phyloP scores from a whole-genome alignment of 2,113 vertebrate genomes.

The Laticauda colubrina region DNA sequence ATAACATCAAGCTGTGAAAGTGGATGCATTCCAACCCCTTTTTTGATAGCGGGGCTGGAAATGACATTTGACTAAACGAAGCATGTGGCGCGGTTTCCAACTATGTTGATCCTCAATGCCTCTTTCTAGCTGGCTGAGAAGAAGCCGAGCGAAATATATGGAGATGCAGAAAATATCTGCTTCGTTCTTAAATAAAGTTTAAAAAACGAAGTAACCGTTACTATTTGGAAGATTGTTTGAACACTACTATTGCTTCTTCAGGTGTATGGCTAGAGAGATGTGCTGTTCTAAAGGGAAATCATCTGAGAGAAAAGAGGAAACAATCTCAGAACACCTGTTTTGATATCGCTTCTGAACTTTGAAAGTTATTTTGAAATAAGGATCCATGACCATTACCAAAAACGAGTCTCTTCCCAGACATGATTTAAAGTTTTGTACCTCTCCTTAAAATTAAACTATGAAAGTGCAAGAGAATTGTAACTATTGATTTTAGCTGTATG shows the following conservation, averaged over 20 bases:
- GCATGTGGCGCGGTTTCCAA: background rate
- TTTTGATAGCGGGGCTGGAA: conserved; percentile 55
- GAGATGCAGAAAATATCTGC: background rate
- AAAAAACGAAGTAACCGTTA: background rate
- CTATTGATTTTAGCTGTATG: background rate
- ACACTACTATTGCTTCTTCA: background rate
- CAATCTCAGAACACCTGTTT: background rate
- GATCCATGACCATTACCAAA: too few relatives aligned
- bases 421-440: background rate
- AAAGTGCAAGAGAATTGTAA: too few relatives aligned
- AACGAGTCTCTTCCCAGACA: background rate
- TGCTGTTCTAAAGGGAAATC: background rate
- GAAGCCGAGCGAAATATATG: background rate
- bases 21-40: background rate
- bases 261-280: background rate
- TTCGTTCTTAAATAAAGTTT: background rate
- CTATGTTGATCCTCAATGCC: background rate
- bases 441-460: background rate
- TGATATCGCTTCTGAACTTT: background rate
- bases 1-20: background rate
- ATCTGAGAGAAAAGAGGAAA: background rate
- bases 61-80: conserved; percentile 56
- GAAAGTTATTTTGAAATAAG: background rate
- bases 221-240: background rate
- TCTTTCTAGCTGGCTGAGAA: background rate